Conservation (phyloP, 1,140 invertebrate species). For the Trissolcus basalis region DNA sequence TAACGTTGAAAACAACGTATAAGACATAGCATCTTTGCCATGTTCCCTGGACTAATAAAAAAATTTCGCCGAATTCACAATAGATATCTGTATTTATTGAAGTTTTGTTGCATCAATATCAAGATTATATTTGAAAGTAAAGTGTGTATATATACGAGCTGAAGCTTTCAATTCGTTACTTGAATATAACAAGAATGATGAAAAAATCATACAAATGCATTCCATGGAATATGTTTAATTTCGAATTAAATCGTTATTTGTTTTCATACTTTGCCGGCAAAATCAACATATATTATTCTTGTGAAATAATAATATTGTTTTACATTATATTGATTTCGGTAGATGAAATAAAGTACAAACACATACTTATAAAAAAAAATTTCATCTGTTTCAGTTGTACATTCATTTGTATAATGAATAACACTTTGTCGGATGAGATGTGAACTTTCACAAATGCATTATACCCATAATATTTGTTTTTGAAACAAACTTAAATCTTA, state of each 20-base stretch:
- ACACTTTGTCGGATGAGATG: too few relatives aligned
- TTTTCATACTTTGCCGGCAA: background rate
- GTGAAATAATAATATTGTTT: too few relatives aligned
- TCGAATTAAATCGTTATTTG: slow-evolving; percentile 2
- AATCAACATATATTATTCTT: too few relatives aligned
- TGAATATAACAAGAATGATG: slow-evolving; percentile 31
- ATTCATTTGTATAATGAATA: too few relatives aligned
- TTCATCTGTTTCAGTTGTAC: too few relatives aligned
- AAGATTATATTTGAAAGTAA: slow-evolving; percentile 30
- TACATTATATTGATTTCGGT: too few relatives aligned
- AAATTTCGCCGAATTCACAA: slow-evolving; percentile 43
- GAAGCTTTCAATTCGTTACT: slow-evolving; percentile 15
- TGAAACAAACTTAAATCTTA: slow-evolving; percentile 3
- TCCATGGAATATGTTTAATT: background rate
- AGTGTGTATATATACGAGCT: slow-evolving; percentile 11
- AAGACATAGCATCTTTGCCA: slow-evolving; percentile 40
- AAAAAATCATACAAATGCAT: slow-evolving; percentile 2
- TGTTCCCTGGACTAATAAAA: slow-evolving; percentile 38
- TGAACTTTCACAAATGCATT: too few relatives aligned
- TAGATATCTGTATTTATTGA: slow-evolving; percentile 30
- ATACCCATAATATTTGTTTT: background rate
- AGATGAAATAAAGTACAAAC: too few relatives aligned
- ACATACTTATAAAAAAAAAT: too few relatives aligned
- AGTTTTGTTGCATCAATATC: slow-evolving; percentile 28
- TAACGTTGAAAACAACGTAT: slow-evolving; percentile 25